Conservation (phyloP, 2,113 vertebrate genomes). For the Paedocypris sp. region DNA sequence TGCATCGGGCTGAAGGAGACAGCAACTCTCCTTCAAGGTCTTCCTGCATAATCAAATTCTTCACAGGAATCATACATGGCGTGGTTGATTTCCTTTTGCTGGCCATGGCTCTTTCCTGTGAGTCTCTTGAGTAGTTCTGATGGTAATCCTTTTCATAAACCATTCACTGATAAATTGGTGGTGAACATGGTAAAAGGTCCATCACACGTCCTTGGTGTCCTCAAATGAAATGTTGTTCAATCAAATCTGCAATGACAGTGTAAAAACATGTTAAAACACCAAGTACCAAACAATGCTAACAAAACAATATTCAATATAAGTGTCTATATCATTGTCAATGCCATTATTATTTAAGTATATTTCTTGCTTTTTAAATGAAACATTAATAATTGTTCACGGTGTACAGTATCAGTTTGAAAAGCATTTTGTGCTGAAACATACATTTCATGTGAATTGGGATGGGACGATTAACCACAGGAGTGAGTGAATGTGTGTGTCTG, state of each 20-base stretch:
- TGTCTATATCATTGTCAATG: no score
- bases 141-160: slow-evolving; percentile 44
- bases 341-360: no score
- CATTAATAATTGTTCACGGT: no score
- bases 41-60: slow-evolving; percentile 63
- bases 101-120: slow-evolving; percentile 67
- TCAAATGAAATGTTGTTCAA: slow-evolving; percentile 43
- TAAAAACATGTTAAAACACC: neutral
- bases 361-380: no score
- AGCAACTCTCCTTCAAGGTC: slow-evolving; percentile 54
- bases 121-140: slow-evolving; percentile 32
- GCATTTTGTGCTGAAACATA: no score
- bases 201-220: slow-evolving; percentile 23
- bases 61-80: slow-evolving; percentile 95
- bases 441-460: no score
- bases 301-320: no score
- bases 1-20: slow-evolving; percentile 43
- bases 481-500: no score
- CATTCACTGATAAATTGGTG: slow-evolving; percentile 48
- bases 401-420: no score
- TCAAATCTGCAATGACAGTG: slow-evolving; percentile 39
- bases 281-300: no score
- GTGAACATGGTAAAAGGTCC: slow-evolving; percentile 43
- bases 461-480: no score
- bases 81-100: slow-evolving; percentile 95